Evolutionary conservation across 2,888 invertebrate genomes (phyloP).

Genomic region (Volucella inanis): DNA sequence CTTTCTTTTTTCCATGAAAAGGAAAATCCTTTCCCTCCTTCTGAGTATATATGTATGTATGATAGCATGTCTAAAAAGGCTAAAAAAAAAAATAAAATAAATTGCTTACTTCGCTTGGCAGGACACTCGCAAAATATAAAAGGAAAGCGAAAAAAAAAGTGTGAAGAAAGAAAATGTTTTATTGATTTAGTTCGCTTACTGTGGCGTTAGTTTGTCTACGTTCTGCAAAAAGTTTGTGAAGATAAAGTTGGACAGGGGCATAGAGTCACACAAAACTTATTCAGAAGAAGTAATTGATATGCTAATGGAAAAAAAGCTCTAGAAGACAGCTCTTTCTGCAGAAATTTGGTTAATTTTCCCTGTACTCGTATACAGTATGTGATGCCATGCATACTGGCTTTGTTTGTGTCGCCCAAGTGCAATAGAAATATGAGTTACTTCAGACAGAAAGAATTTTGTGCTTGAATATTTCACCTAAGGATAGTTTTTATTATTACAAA

Average conservation of each 20-base stretch:
- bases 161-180: background rate
- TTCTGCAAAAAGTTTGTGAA: background rate
- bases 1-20: background rate
- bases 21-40: background rate
- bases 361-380: too few relatives aligned
- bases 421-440: too few relatives aligned
- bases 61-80: too few relatives aligned
- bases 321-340: too few relatives aligned
- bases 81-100: conserved; percentile 42
- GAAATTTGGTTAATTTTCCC: too few relatives aligned
- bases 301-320: conserved; percentile 5
- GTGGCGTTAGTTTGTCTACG: conserved; percentile 30
- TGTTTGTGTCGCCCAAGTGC: too few relatives aligned
- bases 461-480: too few relatives aligned
- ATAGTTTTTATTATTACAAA: too few relatives aligned
- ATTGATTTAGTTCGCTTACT: conserved; percentile 38
- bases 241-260: conserved; percentile 7
- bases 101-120: conserved; percentile 38
- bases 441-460: too few relatives aligned
- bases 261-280: background rate
- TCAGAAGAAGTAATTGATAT: conserved; percentile 11
- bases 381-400: too few relatives aligned
- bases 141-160: background rate
- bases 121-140: conserved; percentile 4
- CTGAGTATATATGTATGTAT: conserved; percentile 2